Evolutionary conservation across 2,113 vertebrate genomes (phyloP), one percentile per base, ranked within the genome.

Genomic region (Geococcyx californianus): DNA sequence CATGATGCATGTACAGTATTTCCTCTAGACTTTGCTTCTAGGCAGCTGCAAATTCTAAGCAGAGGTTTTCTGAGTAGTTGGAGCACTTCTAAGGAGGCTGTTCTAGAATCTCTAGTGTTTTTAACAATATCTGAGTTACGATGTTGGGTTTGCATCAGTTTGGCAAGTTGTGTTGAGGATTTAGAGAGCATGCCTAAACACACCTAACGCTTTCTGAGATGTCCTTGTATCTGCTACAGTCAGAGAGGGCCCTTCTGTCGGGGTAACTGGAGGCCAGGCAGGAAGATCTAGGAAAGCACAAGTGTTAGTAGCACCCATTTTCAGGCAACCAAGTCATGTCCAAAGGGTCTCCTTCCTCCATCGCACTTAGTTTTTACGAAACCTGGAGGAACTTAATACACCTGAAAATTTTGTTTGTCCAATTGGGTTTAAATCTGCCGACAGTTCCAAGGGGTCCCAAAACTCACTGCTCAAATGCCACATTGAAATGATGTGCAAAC

Each of bases 381-480:
- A 77, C 31, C 34, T 77, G 21, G 19, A 81, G 80, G 74, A 89
- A 91, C 29, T 16, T 42, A 55, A 93, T 67, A 66, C 21, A 55
- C 66, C 47, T 81, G 64, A 87, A 91, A 79, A 2, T 63, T 73
- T 73, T 73, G 23, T 68, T 55, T 69, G 67, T 66, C 79, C 66
- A 54, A 44, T 84, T 80, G 66, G 86, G 51, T 87, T 95, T 77
- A 89, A 92, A 84, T 77, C 80, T 94, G 45, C 70, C 73, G 84
- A 58, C 67, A 47, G 54, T 58, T 80, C 73, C 80, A 66, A 64
- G 67, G 33, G 86, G 72, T 89, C 89, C 72, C n/a, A 86, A 86
- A 72, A 59, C 55, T 91, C 55, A 74, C 91, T 40, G 13, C 33
- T 89, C 42, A 78, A 78, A 89, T 42, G 38, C 25, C 38, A n/a